Evolutionary conservation across 2,888 invertebrate genomes (phyloP).

Genomic region (Cheilosia vernalis): DNA sequence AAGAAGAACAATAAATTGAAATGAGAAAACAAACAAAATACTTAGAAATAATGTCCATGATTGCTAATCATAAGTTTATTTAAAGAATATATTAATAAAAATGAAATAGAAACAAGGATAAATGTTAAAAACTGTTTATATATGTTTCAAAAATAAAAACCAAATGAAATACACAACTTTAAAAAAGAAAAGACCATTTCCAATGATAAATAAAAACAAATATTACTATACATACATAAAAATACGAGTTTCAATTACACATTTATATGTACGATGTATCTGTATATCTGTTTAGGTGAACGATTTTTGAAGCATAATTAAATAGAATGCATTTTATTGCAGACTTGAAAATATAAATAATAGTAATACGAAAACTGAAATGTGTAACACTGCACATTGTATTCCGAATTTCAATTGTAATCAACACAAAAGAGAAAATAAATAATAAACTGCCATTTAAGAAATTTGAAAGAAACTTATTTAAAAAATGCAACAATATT

Average conservation of each 20-base stretch:
- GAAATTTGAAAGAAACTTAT: slow-evolving; percentile 48
- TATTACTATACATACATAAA: slow-evolving; percentile 58
- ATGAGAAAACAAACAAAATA: slow-evolving; percentile 22
- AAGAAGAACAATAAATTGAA: slow-evolving; percentile 64
- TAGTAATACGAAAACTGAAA: slow-evolving; percentile 29
- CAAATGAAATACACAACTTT: slow-evolving; percentile 8
- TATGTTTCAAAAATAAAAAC: slow-evolving; percentile 49
- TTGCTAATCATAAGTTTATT: slow-evolving; percentile 59
- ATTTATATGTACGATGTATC: slow-evolving; percentile 61
- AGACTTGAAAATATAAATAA: slow-evolving; percentile 76
- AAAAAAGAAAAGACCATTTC: slow-evolving; percentile 56
- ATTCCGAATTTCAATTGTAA: slow-evolving; percentile 73
- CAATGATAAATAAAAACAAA: slow-evolving; percentile 49
- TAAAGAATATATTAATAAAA: slow-evolving; percentile 29
- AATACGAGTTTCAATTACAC: slow-evolving; percentile 73
- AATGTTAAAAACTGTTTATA: slow-evolving; percentile 63
- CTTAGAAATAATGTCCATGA: slow-evolving; percentile 64
- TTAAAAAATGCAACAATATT: slow-evolving; percentile 10
- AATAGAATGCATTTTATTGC: slow-evolving; percentile 77
- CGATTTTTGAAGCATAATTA: slow-evolving; percentile 56
- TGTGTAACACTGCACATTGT: slow-evolving; percentile 32
- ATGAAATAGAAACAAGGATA: slow-evolving; percentile 31
- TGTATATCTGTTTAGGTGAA: slow-evolving; percentile 56
- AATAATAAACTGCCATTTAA: slow-evolving; percentile 74
- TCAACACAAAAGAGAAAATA: slow-evolving; percentile 51